Conservation (phyloP, 2,797 vertebrate genomes). For the Tolypeutes matacus region DNA sequence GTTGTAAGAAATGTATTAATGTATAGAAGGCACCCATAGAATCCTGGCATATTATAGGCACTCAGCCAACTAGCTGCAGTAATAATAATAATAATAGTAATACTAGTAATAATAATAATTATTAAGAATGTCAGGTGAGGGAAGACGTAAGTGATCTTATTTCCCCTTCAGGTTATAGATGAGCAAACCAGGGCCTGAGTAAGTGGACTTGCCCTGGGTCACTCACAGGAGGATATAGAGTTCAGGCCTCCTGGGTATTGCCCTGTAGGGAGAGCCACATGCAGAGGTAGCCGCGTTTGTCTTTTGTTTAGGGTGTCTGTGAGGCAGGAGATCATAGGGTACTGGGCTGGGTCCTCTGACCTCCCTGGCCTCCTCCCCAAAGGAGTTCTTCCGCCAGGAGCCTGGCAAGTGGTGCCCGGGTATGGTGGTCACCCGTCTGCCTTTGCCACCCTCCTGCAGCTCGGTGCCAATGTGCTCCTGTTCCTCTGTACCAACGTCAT, state of each 20-base stretch:
- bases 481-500: slow-evolving; percentile 97
- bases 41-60: background rate
- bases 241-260: background rate
- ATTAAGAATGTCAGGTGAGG: background rate
- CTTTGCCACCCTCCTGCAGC: slow-evolving; percentile 85
- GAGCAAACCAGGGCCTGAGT: background rate
- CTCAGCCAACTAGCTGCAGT: background rate
- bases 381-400: background rate
- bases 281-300: background rate
- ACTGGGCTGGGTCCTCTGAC: background rate
- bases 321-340: background rate
- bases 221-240: background rate
- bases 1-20: background rate
- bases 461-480: slow-evolving; percentile 94
- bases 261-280: background rate
- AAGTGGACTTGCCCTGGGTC: slow-evolving; percentile 20
- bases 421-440: background rate
- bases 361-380: background rate
- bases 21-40: background rate
- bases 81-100: background rate
- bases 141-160: background rate
- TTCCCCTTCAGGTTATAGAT: slow-evolving; percentile 1
- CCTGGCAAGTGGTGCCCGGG: background rate
- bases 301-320: slow-evolving; percentile 1
- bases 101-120: background rate